Conservation (phyloP, 1,140 invertebrate species). For the Maniola jurtina region DNA sequence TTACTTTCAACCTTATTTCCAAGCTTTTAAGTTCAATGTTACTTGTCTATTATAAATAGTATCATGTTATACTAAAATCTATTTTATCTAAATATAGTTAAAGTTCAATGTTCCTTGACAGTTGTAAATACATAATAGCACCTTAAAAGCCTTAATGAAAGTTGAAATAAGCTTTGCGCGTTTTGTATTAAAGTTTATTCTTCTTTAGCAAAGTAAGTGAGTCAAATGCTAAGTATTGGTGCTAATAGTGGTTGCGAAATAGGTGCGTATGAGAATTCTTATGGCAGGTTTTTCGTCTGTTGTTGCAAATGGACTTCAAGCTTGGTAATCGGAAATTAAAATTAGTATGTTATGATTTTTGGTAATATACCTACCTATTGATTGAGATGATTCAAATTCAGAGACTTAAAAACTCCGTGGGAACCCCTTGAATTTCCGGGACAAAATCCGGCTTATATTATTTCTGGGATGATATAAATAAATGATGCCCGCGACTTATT, state of each 20-base stretch:
- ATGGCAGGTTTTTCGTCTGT: slow-evolving; percentile 15
- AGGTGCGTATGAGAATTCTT: slow-evolving; percentile 27
- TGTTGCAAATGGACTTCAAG: not conserved
- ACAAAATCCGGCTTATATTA: no score
- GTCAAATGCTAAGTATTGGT: slow-evolving; percentile 30
- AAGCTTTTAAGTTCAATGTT: not conserved
- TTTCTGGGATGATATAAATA: no score
- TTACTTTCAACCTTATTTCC: not conserved
- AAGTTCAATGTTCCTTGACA: slow-evolving; percentile 3
- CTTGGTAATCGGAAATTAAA: not conserved
- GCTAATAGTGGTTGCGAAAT: slow-evolving; percentile 30
- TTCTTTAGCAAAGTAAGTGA: slow-evolving; percentile 30
- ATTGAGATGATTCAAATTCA: no score
- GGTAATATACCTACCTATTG: no score
- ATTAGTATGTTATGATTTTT: not conserved
- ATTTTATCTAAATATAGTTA: not conserved
- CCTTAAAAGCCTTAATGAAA: slow-evolving; percentile 10
- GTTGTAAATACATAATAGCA: not conserved
- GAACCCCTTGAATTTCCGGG: no score
- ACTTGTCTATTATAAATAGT: no score
- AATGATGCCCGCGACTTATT: no score
- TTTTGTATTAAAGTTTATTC: slow-evolving; percentile 29
- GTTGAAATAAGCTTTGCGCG: not conserved
- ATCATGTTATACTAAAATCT: no score
- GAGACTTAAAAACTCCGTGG: no score